Base-by-base conservation (phyloP, 2,888 invertebrate genomes). In the Adelphocoris suturalis region DNA sequence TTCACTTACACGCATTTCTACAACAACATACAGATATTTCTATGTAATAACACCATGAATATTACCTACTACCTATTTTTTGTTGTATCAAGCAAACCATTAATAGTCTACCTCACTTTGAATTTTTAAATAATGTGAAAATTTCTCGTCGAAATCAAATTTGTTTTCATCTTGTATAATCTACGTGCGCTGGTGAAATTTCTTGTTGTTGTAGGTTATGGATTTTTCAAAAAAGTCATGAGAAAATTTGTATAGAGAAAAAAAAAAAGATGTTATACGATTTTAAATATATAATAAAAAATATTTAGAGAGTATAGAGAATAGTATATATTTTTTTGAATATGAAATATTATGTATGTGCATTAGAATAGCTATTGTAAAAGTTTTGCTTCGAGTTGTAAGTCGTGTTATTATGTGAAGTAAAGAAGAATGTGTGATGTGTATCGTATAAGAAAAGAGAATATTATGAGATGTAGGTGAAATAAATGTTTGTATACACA, bases 291-390 rank as follows among this genome's bases (percentile, higher is more conserved):
- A 37, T 52, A 82, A 23, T 68, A 82, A 37, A 85, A 85, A 14
- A 85, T 85, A 85, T 61, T 88, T 88, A 88, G 88, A 78, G 52
- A 88, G 19, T 78, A 88, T 88, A 88, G 88, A 80, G 52, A 23
- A 88, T 88, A 88, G 88, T 16, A 78, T 88, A 88, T 88, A 88
- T 88, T 88, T 88, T 88, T 88, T 88, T 88, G 78, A 78, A 88
- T 88, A 80, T 80, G 88, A 80, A 76, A 75, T 75, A 85, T 85
- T 85, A 75, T 75, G 88, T 88, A 88, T 88, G 78, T 88, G 88
- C 88, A 28, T 88, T 88, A 88, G 88, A 52, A 78, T 88, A 88
- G 88, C 19, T 27, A 55, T 48, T 80, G 88, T 88, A 88, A 88
- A 88, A 46, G 88, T 78, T 88, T 78, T 88, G 88, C 88, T 88